Conservation (phyloP, 2,113 vertebrate genomes). For the Barbus barbus region DNA sequence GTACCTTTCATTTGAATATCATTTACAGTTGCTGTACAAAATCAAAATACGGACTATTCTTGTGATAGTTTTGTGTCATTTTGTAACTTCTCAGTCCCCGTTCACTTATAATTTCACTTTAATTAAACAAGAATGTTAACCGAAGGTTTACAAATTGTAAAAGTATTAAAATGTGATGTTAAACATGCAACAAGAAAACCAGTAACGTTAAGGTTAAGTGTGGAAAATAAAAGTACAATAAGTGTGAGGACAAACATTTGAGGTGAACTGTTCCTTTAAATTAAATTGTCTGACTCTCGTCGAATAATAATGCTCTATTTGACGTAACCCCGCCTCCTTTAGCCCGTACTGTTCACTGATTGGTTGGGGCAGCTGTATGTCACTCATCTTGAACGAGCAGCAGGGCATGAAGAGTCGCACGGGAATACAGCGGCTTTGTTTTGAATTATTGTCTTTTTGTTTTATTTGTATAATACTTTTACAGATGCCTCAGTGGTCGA, state of each 20-base stretch:
- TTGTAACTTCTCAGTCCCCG: neutral
- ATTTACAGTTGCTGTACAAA: neutral
- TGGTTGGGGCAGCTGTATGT: neutral
- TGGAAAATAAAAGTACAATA: too few relatives aligned
- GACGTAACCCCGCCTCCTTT: neutral
- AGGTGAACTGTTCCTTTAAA: neutral
- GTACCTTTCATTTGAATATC: neutral
- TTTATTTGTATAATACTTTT: neutral
- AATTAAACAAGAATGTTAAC: too few relatives aligned
- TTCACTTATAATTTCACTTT: too few relatives aligned
- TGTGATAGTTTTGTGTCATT: neutral
- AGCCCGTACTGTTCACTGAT: neutral
- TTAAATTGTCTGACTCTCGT: neutral
- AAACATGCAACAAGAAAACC: too few relatives aligned
- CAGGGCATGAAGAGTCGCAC: neutral
- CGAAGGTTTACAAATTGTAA: too few relatives aligned
- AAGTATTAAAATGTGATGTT: too few relatives aligned
- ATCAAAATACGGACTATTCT: neutral
- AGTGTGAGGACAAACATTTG: too few relatives aligned
- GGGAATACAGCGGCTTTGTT: neutral
- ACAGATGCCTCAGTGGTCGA: neutral
- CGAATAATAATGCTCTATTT: slow-evolving; percentile 17
- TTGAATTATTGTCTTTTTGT: neutral
- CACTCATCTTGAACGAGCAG: neutral
- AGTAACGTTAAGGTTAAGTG: too few relatives aligned